Base-by-base conservation (phyloP, 2,113 vertebrate species). In the Gambusia holbrooki region DNA sequence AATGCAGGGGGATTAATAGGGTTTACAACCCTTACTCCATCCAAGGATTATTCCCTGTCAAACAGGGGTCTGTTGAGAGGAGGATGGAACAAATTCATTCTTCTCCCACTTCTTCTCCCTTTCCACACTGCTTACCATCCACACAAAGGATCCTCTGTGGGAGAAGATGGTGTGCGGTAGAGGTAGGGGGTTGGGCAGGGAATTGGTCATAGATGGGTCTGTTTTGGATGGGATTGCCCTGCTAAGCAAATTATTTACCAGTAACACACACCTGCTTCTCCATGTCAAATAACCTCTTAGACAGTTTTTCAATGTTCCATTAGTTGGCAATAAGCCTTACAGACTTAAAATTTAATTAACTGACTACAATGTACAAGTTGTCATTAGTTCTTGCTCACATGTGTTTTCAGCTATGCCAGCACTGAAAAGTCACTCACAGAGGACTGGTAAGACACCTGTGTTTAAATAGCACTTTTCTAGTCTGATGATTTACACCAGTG, bases 141-240 rank as follows among this genome's bases (percentile, higher is more conserved):
- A 80, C 74, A 93, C 90, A 92, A 92, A 90, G 82, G 82, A 69
- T 77, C 81, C 87, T 88, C 86, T 92, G 86, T 92, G 81, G 79
- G 86, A 83, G 70, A 73, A 87, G 84, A 71, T 74, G 69, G 75
- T 87, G 79, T 81, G 83, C 77, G 77, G 76, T 66, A 71, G 74
- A 2, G 79, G 17, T 32, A 28, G 77, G 35, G 67, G 80, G 74
- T 72, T 58, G 45, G 58, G 72, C 42, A 40, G 48, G 58, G 45
- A 48, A 51, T 62, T 63, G 54, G 42, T 69, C 62, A n/a, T 61
- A 62, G 48, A 69, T 63, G 76, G 37, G 71, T 48, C 62, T 75
- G 69, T 9, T 3, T 68, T 76, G 74, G 63, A 79, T 78, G 62
- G 58, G 9, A 32, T 62, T 66, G 76, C 66, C 66, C 66, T 64